Conservation (phyloP, 1,140 invertebrate genomes). For the Drosophila sucinea region DNA sequence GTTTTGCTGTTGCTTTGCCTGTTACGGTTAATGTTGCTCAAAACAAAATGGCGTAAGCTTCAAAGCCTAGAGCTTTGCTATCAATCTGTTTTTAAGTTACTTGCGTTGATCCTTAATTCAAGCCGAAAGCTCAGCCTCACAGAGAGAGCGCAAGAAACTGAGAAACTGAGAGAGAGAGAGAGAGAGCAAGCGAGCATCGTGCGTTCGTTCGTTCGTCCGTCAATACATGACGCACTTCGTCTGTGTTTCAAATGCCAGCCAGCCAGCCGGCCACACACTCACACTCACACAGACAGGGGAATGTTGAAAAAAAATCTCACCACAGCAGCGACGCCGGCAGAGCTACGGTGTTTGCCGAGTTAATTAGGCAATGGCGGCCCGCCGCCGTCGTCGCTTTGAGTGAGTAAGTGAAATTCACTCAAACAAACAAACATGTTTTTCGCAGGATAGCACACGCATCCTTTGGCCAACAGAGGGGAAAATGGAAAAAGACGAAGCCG, state of each 20-base stretch:
- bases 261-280: not conserved
- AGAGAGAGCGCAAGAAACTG: no score
- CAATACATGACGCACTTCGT: slow-evolving; percentile 14
- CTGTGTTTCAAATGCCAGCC: slow-evolving; percentile 6
- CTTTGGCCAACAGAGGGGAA: slow-evolving; percentile 18
- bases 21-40: not conserved
- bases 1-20: not conserved
- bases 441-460: slow-evolving; percentile 31
- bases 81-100: not conserved
- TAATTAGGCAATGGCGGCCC: slow-evolving; percentile 36
- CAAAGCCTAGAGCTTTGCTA: not conserved
- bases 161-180: no score
- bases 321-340: slow-evolving; percentile 58
- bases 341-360: slow-evolving; percentile 30
- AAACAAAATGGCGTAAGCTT: slow-evolving; percentile 14
- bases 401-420: slow-evolving; percentile 33
- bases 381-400: slow-evolving; percentile 17
- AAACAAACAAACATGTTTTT: slow-evolving; percentile 10
- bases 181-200: not conserved
- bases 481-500: slow-evolving; percentile 8
- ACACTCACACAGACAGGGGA: not conserved
- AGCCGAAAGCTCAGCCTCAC: not conserved
- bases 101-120: slow-evolving; percentile 6
- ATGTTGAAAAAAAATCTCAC: slow-evolving; percentile 46
- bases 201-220: not conserved